Conservation (phyloP, 2,113 vertebrate species). For the Tympanuchus pallidicinctus region DNA sequence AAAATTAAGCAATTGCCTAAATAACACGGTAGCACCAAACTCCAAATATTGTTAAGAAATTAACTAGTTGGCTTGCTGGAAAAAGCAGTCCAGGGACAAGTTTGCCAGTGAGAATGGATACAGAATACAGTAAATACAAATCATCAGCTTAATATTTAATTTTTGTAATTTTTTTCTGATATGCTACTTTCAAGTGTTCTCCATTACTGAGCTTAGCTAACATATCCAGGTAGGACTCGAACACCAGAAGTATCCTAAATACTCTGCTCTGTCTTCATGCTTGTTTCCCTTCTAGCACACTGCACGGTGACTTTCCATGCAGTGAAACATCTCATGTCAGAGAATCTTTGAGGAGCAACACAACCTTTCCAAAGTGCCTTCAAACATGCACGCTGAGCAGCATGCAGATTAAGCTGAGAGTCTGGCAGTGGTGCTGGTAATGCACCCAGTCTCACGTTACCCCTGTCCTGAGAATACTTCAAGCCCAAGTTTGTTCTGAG, state of each 20-base stretch:
- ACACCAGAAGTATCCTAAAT: not conserved
- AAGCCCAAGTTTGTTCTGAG: slow-evolving; percentile 12
- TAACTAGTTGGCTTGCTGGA: not conserved
- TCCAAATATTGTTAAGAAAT: not conserved
- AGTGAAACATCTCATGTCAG: not conserved
- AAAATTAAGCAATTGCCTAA: not conserved
- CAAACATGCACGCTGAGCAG: accelerated
- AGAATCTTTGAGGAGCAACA: not conserved
- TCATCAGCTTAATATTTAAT: not conserved
- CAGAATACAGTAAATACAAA: not conserved
- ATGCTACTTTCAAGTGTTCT: not conserved
- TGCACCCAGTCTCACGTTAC: not conserved
- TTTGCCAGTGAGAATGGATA: not conserved
- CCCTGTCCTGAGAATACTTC: not conserved
- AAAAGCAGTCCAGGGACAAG: not conserved
- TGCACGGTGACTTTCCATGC: not conserved
- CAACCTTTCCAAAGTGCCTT: not conserved
- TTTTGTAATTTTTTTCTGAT: not conserved
- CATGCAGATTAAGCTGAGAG: not conserved
- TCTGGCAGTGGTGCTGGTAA: not conserved
- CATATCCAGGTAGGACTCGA: not conserved
- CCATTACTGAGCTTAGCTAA: not conserved
- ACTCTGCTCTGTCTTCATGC: not conserved
- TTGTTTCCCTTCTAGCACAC: not conserved
- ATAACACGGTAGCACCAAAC: not conserved